Base-by-base conservation (phyloP, 2,888 invertebrate genomes). In the Tupiocoris notatus region DNA sequence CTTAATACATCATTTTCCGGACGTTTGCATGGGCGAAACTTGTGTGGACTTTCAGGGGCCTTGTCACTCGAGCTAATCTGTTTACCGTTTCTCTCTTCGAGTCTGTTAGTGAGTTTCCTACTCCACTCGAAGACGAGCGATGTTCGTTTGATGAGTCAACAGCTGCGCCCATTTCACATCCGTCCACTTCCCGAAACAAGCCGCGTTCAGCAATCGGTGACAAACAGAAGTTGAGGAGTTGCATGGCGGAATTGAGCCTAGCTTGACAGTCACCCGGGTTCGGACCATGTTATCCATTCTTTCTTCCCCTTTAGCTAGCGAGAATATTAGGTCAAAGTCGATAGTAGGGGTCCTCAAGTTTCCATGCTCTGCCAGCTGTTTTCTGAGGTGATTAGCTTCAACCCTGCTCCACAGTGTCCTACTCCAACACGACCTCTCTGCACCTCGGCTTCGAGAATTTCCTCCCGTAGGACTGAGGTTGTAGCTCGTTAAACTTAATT, bases 401-500 rank as follows among this genome's bases (percentile, higher is more conserved):
- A 7, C 39, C 39, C 39, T 12, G 12, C 12, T 12, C 39, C 39
- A 39, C 6, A 39, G 6, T 39, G 39, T 39, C 39, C 39, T 7
- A 39, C 39, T 39, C 39, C 12, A 39, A 39, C 12, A 39, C 39
- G 39, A 39, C 39, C 39, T n/a, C n/a, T n/a, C n/a, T n/a, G n/a
- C n/a, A n/a, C n/a, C n/a, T n/a, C n/a, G n/a, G 39, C 39, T 12
- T 39, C 12, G 39, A 7, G 39, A 3, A 39, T 39, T 39, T 39
- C 58, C 39, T 22, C 67, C 70, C 20, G 24, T 24, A n/a, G n/a
- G n/a, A 59, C 59, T 58, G 23, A 24, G 70, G 59, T 25, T 24
- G 70, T 59, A 22, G 59, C 70, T 70, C 59, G 70, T 59, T 70
- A 70, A 70, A 70, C 70, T 59, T 59, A 70, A 70, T 70, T 58